Evolutionary conservation across 2,888 invertebrate genomes (phyloP).

Genomic region (Lampropteryx suffumata): DNA sequence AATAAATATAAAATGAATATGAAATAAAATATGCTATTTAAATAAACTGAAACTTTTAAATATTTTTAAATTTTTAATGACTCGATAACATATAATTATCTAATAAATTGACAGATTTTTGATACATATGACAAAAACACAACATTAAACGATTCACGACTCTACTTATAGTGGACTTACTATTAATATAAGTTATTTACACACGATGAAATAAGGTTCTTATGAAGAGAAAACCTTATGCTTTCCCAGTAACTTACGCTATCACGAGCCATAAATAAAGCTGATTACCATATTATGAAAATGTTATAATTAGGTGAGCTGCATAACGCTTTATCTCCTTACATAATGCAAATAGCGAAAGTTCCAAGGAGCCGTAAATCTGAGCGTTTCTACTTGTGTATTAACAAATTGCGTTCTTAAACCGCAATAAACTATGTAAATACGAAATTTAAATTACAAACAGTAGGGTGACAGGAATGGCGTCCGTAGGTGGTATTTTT

Average conservation of each 20-base stretch:
- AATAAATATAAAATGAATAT: no score
- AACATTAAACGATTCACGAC: no score
- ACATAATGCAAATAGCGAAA: conserved; percentile 22
- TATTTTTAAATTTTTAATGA: no score
- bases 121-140: no score
- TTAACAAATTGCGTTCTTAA: conserved; percentile 72
- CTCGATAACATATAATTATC: no score
- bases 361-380: conserved; percentile 51
- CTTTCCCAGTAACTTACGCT: not conserved
- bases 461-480: conserved; percentile 48
- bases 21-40: no score
- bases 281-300: conserved; percentile 16
- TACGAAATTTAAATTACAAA: conserved; percentile 74
- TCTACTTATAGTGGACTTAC: no score
- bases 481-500: conserved; percentile 15
- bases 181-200: no score
- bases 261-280: conserved; percentile 2
- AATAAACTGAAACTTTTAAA: no score
- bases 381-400: conserved; percentile 49
- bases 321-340: conserved; percentile 14
- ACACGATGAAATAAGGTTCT: no score
- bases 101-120: no score
- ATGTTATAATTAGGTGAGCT: conserved; percentile 17
- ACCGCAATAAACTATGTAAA: conserved; percentile 73
- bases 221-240: not conserved